These are phyloP conservation scores for Mesocricetus auratus DNA, from an alignment of 2,113 vertebrate genomes.

Conservation along the genomic window DNA sequence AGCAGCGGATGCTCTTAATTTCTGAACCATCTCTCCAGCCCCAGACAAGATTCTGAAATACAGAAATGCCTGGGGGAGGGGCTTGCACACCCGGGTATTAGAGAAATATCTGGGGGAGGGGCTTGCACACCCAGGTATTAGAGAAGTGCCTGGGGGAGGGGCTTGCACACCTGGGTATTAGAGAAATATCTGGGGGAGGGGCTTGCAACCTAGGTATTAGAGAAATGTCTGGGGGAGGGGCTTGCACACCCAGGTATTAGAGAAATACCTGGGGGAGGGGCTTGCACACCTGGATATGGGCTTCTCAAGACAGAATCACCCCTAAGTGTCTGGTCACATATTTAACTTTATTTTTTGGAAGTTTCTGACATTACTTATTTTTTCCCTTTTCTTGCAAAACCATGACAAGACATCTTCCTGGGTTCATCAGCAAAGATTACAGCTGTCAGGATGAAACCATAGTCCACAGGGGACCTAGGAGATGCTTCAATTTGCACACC, in stretches of 20 bases:
- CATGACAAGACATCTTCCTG: no score
- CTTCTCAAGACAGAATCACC: background rate
- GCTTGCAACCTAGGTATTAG: background rate
- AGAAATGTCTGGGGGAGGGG: background rate
- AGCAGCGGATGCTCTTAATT: background rate
- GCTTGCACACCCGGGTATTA: background rate
- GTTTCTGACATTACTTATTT: background rate
- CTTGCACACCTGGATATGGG: background rate
- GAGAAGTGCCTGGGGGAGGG: background rate
- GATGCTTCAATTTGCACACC: no score
- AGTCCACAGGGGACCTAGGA: no score
- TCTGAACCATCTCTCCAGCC: background rate
- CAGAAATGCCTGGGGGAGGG: background rate
- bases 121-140: background rate
- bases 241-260: background rate
- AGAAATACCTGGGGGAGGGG: background rate
- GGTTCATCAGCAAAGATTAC: background rate
- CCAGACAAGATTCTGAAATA: background rate
- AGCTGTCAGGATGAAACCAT: background rate
- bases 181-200: background rate
- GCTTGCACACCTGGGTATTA: background rate
- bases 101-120: background rate
- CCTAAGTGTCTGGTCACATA: no score
- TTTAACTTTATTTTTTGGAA: background rate
- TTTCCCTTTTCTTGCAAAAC: background rate